phyloP scores from a whole-genome alignment of 2,888 invertebrate species.

The Pterostichus madidus region DNA sequence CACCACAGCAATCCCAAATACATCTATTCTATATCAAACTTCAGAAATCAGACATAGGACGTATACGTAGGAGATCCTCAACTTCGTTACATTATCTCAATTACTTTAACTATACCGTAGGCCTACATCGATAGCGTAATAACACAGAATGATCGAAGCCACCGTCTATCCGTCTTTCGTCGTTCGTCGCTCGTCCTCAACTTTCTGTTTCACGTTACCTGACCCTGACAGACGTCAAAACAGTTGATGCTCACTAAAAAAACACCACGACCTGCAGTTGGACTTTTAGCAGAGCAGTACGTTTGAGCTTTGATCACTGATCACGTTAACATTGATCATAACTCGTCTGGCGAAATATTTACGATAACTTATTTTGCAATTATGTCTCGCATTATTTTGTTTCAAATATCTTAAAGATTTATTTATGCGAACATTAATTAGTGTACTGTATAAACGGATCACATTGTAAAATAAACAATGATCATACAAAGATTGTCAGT shows the following conservation, averaged over 20 bases:
- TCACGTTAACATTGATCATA: background rate
- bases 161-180: background rate
- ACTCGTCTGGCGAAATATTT: background rate
- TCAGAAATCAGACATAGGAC: background rate
- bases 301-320: background rate
- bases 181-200: background rate
- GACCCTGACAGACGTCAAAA: constrained; percentile 56
- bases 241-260: constrained; percentile 29
- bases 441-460: too few species aligned
- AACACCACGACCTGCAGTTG: background rate
- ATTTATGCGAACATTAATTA: too few species aligned
- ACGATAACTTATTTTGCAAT: constrained; percentile 2
- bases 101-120: constrained; percentile 31
- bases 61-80: constrained; percentile 11
- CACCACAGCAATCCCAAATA: background rate
- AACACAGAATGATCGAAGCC: constrained; percentile 24
- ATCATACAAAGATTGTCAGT: too few species aligned
- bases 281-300: too few species aligned
- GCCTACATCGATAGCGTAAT: constrained; percentile 39
- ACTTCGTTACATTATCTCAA: constrained; percentile 28
- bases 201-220: constrained; percentile 22
- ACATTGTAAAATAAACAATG: too few species aligned
- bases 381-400: background rate
- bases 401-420: too few species aligned
- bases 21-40: constrained; percentile 32